A percentile compares a stretch with the other conserved stretches of the same genome.
These are phyloP conservation scores for Rhabdomys dilectus DNA, from an alignment of 2,113 vertebrate genomes.

Conservation along the genomic window DNA sequence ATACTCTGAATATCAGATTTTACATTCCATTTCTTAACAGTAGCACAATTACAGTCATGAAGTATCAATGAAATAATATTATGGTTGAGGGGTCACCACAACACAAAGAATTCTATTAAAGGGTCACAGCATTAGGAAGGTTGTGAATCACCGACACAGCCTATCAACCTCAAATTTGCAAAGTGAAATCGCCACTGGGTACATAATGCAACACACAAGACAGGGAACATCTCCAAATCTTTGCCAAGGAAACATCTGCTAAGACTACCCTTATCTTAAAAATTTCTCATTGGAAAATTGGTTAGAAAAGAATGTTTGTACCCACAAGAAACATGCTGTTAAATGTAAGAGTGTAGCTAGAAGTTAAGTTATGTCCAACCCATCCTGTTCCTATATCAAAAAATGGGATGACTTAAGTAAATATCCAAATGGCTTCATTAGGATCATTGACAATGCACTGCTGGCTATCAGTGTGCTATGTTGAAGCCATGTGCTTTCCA, in stretches of 20 bases:
- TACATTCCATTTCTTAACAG: not conserved
- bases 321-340: not conserved
- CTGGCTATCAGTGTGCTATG: not conserved
- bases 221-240: not conserved
- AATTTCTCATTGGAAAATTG: not conserved
- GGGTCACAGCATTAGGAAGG: not conserved
- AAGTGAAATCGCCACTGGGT: not conserved
- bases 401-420: not conserved
- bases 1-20: not conserved
- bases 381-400: not conserved
- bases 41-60: not conserved
- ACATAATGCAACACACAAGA: not conserved
- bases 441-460: not conserved
- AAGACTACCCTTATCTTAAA: not conserved
- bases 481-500: not conserved
- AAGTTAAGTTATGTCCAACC: not conserved
- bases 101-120: not conserved
- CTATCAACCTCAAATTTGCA: not conserved
- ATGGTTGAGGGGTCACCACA: not conserved
- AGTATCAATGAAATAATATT: not conserved
- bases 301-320: not conserved
- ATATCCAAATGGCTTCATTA: not conserved
- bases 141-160: not conserved
- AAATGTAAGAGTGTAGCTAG: not conserved
- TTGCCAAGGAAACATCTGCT: not conserved